Evolutionary conservation across 2,113 vertebrate species (phyloP), one percentile per base, ranked within the genome.

Genomic region (Pterophyllum scalare): DNA sequence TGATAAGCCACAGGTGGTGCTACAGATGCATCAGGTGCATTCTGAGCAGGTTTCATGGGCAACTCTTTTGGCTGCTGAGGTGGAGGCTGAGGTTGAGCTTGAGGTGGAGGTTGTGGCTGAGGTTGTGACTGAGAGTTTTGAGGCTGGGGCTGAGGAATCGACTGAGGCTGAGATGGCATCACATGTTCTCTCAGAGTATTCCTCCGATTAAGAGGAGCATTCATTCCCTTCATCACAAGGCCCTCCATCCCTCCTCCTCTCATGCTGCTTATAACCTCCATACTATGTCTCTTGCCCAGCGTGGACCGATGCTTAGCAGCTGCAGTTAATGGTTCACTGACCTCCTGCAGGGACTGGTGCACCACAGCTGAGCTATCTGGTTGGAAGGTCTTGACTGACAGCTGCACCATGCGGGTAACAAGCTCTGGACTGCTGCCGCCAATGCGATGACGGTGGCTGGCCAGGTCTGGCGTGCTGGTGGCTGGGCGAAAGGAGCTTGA

Each of bases 321-420:
- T 2, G 89, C 93, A 12, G 96, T 96, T 28, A 99, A 92, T 1
- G 97, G 98, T 65, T 98, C 97, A 0, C 98, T 99, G 49, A 98
- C 97, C 87, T 99, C 98, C 95, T 98, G 98, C 81, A 99, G 95
- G 0, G 97, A 98, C 93, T 98, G 98, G 38, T 97, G 97, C 54
- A 99, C 95, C 0, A 99, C 98, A 0, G 98, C 97, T 0, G 96
- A 96, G 95, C 98, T 99, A 95, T 98, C 98, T 3, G 98, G 98
- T 77, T 99, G 98, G 92, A 99, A 99, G 19, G 98, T 99, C 93
- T 99, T 98, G 46, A 99, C 98, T 0, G 97, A 98, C 26, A 99
- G 96, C 95, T 98, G 98, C 13, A 99, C 98, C 89, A 98, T 98
- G 13, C 98, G 97, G 0, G 97, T 97, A 3, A 99, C 97, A 93